Conservation (phyloP, 2,113 vertebrate species). For the Arenaria interpres region DNA sequence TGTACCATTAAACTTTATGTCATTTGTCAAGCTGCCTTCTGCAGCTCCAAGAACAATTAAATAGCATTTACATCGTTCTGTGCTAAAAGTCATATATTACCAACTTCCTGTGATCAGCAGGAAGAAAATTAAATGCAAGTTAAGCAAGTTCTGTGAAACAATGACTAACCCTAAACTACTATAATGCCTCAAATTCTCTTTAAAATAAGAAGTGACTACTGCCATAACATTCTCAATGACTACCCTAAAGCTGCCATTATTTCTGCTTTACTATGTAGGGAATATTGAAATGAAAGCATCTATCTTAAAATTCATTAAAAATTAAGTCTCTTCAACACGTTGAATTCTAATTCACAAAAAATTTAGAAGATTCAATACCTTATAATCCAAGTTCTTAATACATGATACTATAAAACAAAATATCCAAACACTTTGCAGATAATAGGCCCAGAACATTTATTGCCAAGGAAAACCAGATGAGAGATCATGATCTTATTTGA, state of each 20-base stretch:
- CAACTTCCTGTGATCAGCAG: not conserved
- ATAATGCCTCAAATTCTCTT: not conserved
- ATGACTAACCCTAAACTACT: not conserved
- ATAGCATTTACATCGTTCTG: not conserved
- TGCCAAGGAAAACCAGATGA: not conserved
- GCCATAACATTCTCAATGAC: not conserved
- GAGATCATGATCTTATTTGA: not conserved
- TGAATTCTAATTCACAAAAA: not conserved
- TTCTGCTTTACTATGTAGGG: not conserved
- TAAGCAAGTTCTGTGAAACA: not conserved
- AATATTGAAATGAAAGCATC: not conserved
- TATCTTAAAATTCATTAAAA: not conserved
- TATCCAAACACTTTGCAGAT: not conserved
- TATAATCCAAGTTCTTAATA: not conserved
- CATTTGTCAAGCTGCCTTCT: slow-evolving; percentile 36
- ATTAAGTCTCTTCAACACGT: not conserved
- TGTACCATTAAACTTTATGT: not conserved
- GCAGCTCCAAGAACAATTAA: not conserved
- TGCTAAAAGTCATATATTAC: not conserved
- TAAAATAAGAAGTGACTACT: not conserved
- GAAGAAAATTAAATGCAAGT: not conserved
- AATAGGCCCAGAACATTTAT: not conserved
- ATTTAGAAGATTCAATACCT: not conserved
- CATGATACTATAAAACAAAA: not conserved
- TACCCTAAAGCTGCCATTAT: not conserved